phyloP scores from a whole-genome alignment of 1,140 invertebrate species.

The Pseudomyrmex sp. region DNA sequence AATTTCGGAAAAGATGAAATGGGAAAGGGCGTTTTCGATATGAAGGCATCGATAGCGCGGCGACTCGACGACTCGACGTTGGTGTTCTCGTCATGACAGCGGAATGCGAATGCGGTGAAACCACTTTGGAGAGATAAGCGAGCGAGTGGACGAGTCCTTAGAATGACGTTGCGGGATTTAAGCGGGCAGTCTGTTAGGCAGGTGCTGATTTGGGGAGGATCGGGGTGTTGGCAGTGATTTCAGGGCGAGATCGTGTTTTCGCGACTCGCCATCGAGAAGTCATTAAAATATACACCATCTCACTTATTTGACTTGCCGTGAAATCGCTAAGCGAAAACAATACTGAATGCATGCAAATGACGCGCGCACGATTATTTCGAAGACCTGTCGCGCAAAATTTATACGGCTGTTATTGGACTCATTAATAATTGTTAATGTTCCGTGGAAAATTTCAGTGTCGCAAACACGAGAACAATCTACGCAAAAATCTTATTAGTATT shows the following conservation, averaged over 20 bases:
- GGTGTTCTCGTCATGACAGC: background rate
- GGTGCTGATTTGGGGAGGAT: slow-evolving; percentile 81
- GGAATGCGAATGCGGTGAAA: slow-evolving; percentile 1
- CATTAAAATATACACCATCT: slow-evolving; percentile 60
- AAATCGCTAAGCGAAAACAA: slow-evolving; percentile 26
- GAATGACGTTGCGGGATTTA: slow-evolving; percentile 76
- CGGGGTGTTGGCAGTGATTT: slow-evolving; percentile 63
- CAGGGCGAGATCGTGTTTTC: slow-evolving; percentile 50
- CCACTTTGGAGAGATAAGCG: background rate
- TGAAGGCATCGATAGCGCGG: slow-evolving; percentile 16
- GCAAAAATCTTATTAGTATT: no score
- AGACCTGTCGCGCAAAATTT: no score
- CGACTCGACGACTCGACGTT: background rate
- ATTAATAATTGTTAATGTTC: no score
- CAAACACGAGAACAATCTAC: no score
- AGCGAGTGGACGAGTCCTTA: slow-evolving; percentile 54
- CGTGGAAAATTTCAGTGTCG: no score
- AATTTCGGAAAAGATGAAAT: slow-evolving; percentile 34
- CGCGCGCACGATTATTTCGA: no score
- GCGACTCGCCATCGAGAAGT: slow-evolving; percentile 49
- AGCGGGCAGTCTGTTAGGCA: slow-evolving; percentile 72
- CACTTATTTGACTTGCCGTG: slow-evolving; percentile 32
- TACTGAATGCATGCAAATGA: background rate
- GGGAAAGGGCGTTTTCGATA: background rate
- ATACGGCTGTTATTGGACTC: no score